Evolutionary conservation across 2,797 vertebrate genomes (phyloP).

Genomic region (Lophius americanus): DNA sequence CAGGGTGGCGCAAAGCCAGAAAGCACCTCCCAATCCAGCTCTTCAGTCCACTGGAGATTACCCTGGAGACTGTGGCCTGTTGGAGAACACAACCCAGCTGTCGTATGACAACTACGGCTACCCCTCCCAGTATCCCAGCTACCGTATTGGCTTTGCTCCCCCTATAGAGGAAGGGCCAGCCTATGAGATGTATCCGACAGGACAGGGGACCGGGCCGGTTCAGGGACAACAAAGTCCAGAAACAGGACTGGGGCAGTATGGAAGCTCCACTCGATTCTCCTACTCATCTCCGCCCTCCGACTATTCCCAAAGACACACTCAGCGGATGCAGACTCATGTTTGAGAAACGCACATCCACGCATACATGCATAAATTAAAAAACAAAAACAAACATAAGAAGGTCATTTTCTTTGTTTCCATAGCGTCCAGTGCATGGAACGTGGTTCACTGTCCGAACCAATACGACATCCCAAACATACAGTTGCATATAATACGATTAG

Average conservation of each 20-base stretch:
- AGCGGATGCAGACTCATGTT: constrained; percentile 97
- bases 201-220: constrained; percentile 70
- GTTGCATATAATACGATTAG: constrained; percentile 24
- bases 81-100: constrained; percentile 86
- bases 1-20: constrained; percentile 75
- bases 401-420: constrained; percentile 30
- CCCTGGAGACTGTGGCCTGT: constrained; percentile 79
- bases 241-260: constrained; percentile 86
- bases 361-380: constrained; percentile 11
- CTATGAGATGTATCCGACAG: constrained; percentile 85
- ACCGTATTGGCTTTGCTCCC: constrained; percentile 88
- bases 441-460: constrained; percentile 34
- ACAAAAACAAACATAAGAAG: constrained; percentile 1
- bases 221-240: constrained; percentile 78
- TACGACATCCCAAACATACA: constrained; percentile 10
- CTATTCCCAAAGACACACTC: constrained; percentile 93
- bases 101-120: constrained; percentile 93
- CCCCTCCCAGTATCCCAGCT: constrained; percentile 86
- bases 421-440: constrained; percentile 44
- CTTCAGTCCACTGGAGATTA: constrained; percentile 74
- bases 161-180: constrained; percentile 82
- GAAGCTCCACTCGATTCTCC: constrained; percentile 88
- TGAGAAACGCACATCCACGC: constrained; percentile 69
- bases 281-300: constrained; percentile 94
- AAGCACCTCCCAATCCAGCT: constrained; percentile 70